These are phyloP conservation scores for Ectobius pallidus DNA, from an alignment of 2,888 invertebrate genomes.

Conservation along the genomic window DNA sequence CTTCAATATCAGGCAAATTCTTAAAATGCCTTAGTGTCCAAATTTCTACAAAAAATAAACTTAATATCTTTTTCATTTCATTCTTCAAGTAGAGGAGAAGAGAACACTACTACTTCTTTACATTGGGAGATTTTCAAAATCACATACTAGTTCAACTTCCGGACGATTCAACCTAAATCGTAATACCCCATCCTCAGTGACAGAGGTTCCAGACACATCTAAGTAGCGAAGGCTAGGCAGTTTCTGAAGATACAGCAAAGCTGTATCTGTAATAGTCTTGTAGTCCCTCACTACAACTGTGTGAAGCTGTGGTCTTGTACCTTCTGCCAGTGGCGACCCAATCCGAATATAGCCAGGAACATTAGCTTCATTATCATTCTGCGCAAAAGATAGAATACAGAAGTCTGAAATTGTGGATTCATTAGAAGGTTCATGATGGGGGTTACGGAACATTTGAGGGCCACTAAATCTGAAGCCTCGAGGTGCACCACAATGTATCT, in stretches of 20 bases:
- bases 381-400: constrained; percentile 1
- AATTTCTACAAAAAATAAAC: too few relatives aligned
- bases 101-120: too few relatives aligned
- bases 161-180: constrained; percentile 65
- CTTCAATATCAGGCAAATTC: too few relatives aligned
- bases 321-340: not conserved
- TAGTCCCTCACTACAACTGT: constrained; percentile 64
- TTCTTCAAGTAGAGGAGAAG: too few relatives aligned
- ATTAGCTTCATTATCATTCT: not conserved
- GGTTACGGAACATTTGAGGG: not conserved
- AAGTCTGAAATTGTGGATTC: constrained; percentile 14
- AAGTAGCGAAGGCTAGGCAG: constrained; percentile 64
- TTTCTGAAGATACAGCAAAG: constrained; percentile 65
- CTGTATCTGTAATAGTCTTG: constrained; percentile 65
- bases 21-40: too few relatives aligned
- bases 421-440: not conserved
- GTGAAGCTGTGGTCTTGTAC: constrained; percentile 51
- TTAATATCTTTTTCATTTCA: too few relatives aligned
- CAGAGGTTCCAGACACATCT: constrained; percentile 71
- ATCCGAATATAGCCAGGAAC: not conserved
- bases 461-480: too few relatives aligned
- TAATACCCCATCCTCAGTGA: constrained; percentile 66
- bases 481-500: too few relatives aligned
- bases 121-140: constrained; percentile 47
- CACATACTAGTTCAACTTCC: constrained; percentile 54